Base-by-base conservation (phyloP, 2,888 invertebrate species). In the Eurytoma californica region DNA sequence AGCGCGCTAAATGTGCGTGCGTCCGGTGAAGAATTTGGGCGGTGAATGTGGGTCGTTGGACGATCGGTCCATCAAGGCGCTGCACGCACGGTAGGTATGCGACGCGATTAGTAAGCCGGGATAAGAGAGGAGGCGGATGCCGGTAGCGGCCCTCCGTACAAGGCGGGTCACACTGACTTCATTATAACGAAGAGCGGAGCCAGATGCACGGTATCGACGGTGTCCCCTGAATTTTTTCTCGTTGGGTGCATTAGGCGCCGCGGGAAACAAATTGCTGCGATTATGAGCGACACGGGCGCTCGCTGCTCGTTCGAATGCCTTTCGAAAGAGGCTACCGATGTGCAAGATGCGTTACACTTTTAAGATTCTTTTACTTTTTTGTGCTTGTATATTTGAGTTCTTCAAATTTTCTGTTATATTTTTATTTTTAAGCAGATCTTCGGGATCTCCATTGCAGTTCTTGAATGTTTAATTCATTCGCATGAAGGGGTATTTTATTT, bases 161-260 rank as follows among this genome's bases (percentile, higher is more conserved):
- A 67, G 72, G 39, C 53, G 47, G 66, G 14, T 47, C 53, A 72
- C 63, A n/a, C 63, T 72, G 66, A 77, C 77, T 77, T 72, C 67
- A 72, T 77, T 77, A 72, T 77, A 78, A 78, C 49, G 67, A 70
- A 65, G 18, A 67, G 49, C 51, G 47, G 65, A 14, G n/a, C 47
- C 49, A 20, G 47, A 14, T 28, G 51, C 9, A 28, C 7, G 18
- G 20, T 63, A 55, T 66, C 18, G 28, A 47, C 57, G 65, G 30
- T 24, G 30, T 24, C 53, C 61, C 20, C 28, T 24, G 39, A 74
- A 65, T 66, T 75, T 76, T 61, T 76, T 55, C 51, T 61, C n/a
- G 20, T 60, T 9, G 57, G 18, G 18, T 30, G 39, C n/a, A 18
- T 47, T n/a, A 47, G 58, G 30, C 14, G 24, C 18, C 28, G 13